Base-by-base conservation (phyloP, 2,113 vertebrate species). In the Sciurus niger region DNA sequence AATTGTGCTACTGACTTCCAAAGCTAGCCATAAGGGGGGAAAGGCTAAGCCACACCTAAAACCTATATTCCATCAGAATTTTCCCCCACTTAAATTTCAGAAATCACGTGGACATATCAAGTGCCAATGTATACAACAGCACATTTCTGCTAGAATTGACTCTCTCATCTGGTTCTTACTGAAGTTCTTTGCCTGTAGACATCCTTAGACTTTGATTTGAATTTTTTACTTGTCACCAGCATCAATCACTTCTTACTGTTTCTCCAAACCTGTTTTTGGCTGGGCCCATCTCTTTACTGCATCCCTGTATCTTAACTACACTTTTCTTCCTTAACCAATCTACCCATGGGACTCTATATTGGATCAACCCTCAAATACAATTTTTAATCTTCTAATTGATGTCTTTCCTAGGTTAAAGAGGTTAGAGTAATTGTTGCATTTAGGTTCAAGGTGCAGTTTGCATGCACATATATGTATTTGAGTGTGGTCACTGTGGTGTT, bases 151-250 rank as follows among this genome's bases (percentile, higher is more conserved):
- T 68, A 40, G n/a, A 28, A 65, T 28, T 53, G 16, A 43, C 58
- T 24, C 60, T 18, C 17, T 82, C 46, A 40, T 32, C 9, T n/a
- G 28, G 6, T 2, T 37, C 20, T 84, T 67, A 72, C 14, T n/a
- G 20, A 74, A 95, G 32, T 46, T 74, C 60, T 89, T 51, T 60
- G 28, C 22, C 2, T 76, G n/a, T 17, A 67, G 67, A 92, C 77
- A 95, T 90, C 60, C 5, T 6, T 51, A 46, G 43, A 10, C n/a
- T 68, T 92, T 70, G 43, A 88, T 96, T 87, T 87, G 79, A 34
- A 77, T 10, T 80, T 60, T 60, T 58, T 73, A 8, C 77, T 90
- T 73, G 17, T 74, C 16, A 32, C 13, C 28, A 10, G 63, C 20
- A 67, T 90, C 24, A 70, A 32, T 67, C 8, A 37, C 3, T 28